These are phyloP conservation scores for Oreochromis aureus DNA, from an alignment of 2,113 vertebrate species.

Conservation along the genomic window DNA sequence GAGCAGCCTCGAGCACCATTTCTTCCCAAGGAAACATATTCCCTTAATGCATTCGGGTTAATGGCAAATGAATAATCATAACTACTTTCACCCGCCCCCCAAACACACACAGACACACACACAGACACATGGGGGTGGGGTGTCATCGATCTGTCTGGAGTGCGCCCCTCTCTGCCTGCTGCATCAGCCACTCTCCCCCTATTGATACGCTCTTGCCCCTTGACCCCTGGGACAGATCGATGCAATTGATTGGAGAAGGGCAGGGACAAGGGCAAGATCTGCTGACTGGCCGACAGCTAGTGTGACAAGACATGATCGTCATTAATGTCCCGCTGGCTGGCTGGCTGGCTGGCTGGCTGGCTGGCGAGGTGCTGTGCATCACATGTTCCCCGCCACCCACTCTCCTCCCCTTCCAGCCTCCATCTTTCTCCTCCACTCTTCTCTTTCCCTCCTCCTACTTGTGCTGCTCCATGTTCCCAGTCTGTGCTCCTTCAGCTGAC, in stretches of 20 bases:
- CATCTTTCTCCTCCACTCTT: neutral
- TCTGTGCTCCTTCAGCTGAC: constrained; percentile 9
- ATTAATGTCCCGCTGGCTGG: constrained; percentile 69
- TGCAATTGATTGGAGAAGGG: constrained; percentile 79
- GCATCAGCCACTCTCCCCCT: constrained; percentile 85
- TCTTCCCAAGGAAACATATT: constrained; percentile 56
- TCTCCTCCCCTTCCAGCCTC: neutral
- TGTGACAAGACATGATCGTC: constrained; percentile 72
- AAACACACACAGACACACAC: neutral
- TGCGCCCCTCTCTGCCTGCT: constrained; percentile 76
- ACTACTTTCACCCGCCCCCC: constrained; percentile 20
- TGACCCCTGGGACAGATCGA: constrained; percentile 86
- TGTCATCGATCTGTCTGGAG: constrained; percentile 90
- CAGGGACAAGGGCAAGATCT: constrained; percentile 76
- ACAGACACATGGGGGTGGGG: constrained; percentile 23
- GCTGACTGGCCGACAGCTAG: constrained; percentile 75
- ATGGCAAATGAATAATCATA: constrained; percentile 84
- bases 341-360: constrained; percentile 14
- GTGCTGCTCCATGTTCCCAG: constrained; percentile 10
- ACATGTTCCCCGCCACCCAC: constrained; percentile 12
- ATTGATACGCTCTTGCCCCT: constrained; percentile 83
- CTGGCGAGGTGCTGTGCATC: constrained; percentile 46
- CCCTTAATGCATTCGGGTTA: constrained; percentile 70
- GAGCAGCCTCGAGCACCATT: constrained; percentile 15
- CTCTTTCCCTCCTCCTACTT: neutral